A percentile compares a stretch with the other conserved stretches of the same genome.
These are phyloP conservation scores for Apogon hyalosoma DNA, from an alignment of 2,797 vertebrate species.

Conservation along the genomic window DNA sequence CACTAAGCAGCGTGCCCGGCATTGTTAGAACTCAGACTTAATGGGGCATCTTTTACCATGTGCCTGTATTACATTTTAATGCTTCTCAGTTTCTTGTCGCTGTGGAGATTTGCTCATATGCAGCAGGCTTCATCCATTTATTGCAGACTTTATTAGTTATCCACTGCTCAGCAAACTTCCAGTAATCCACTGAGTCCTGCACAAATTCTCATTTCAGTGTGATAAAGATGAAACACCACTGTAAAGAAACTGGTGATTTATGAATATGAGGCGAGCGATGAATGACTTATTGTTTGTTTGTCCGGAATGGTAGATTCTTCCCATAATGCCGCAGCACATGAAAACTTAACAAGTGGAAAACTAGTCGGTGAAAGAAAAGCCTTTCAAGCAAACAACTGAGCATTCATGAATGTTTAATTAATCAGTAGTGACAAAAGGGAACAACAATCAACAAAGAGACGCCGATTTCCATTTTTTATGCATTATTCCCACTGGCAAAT, in stretches of 20 bases:
- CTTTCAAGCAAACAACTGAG: constrained; percentile 83
- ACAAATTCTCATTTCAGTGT: constrained; percentile 49
- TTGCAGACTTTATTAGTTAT: constrained; percentile 64
- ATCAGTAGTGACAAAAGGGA: constrained; percentile 86
- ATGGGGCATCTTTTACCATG: constrained; percentile 34
- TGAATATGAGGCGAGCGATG: constrained; percentile 67
- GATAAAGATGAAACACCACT: constrained; percentile 62
- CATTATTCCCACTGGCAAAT: constrained; percentile 78
- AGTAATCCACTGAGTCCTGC: constrained; percentile 59
- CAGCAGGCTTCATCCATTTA: constrained; percentile 46
- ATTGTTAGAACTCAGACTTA: constrained; percentile 26
- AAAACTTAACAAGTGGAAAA: constrained; percentile 83
- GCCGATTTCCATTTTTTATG: constrained; percentile 79
- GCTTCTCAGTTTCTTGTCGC: constrained; percentile 30
- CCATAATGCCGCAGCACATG: constrained; percentile 68
- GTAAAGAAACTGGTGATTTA: constrained; percentile 63
- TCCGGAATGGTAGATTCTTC: constrained; percentile 68
- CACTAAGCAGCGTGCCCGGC: constrained; percentile 32
- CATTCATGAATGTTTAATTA: constrained; percentile 86
- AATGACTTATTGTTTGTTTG: constrained; percentile 75
- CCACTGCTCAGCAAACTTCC: constrained; percentile 44
- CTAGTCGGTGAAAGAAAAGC: constrained; percentile 65
- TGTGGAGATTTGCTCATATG: constrained; percentile 39
- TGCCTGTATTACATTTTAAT: constrained; percentile 61
- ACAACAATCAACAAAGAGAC: constrained; percentile 85